Conservation (phyloP, 1,140 invertebrate species). For the Lineus longissimus region DNA sequence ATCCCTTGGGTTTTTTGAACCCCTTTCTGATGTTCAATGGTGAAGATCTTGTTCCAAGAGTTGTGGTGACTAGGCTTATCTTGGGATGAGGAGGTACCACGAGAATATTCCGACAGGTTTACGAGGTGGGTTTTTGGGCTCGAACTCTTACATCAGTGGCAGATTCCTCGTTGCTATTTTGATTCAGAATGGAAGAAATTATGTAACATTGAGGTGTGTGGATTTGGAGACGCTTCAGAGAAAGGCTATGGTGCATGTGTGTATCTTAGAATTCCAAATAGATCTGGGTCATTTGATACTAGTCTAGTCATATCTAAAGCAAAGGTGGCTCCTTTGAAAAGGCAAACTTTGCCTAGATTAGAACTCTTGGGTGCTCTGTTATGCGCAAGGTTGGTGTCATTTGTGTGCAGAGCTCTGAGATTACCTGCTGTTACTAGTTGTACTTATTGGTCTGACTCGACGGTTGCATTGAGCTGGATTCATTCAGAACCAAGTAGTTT, state of each 20-base stretch:
- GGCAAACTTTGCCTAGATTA: too few species aligned
- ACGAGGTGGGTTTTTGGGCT: background rate
- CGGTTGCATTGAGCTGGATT: constrained; percentile 9
- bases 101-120: background rate
- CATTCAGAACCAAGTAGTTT: constrained; percentile 3
- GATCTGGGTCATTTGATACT: too few species aligned
- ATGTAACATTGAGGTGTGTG: too few species aligned
- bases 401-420: background rate
- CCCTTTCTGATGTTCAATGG: background rate
- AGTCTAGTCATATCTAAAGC: too few species aligned
- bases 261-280: too few species aligned
- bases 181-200: too few species aligned
- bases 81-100: constrained; percentile 1
- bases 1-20: constrained; percentile 1
- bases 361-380: too few species aligned
- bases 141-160: background rate
- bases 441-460: constrained; percentile 12
- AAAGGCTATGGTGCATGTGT: too few species aligned
- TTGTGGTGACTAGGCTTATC: background rate
- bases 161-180: background rate
- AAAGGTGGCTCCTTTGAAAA: too few species aligned
- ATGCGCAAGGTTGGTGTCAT: background rate
- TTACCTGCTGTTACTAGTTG: background rate
- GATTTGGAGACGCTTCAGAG: too few species aligned
- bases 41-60: constrained; percentile 1